Conservation (phyloP, 2,888 invertebrate species). For the Oscheius sp. region DNA sequence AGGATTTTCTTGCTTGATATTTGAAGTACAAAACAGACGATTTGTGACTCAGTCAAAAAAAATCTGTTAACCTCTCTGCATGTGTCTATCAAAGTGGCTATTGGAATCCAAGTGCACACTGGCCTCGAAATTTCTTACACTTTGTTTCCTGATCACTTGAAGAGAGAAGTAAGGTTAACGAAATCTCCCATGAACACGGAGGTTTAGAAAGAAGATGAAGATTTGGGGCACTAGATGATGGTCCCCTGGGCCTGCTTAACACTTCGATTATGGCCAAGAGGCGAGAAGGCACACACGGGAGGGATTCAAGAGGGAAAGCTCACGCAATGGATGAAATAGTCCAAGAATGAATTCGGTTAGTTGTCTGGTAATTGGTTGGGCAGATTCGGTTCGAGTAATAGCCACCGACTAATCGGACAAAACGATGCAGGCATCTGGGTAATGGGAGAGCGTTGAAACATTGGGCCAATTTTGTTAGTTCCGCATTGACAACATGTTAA, state of each 20-base stretch:
- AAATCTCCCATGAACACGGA: neutral
- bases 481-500: no score
- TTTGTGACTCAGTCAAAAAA: neutral
- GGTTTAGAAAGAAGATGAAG: neutral
- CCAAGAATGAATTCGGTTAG: neutral
- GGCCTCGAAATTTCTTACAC: neutral
- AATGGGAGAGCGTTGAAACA: slow-evolving; percentile 9
- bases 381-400: slow-evolving; percentile 16
- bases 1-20: neutral
- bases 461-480: slow-evolving; percentile 4
- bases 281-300: slow-evolving; percentile 20
- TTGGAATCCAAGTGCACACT: neutral
- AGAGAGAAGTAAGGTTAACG: neutral
- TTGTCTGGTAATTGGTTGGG: slow-evolving; percentile 16
- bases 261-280: slow-evolving; percentile 31
- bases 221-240: slow-evolving; percentile 8
- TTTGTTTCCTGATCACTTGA: neutral
- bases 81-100: neutral
- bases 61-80: no score
- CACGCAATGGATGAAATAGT: slow-evolving; percentile 2
- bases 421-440: slow-evolving; percentile 21
- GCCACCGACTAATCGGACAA: slow-evolving; percentile 22
- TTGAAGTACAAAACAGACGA: neutral
- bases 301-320: neutral
- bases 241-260: slow-evolving; percentile 26